These are phyloP conservation scores for Emydocephalus ijimae DNA, from an alignment of 2,113 vertebrate genomes.

Conservation along the genomic window DNA sequence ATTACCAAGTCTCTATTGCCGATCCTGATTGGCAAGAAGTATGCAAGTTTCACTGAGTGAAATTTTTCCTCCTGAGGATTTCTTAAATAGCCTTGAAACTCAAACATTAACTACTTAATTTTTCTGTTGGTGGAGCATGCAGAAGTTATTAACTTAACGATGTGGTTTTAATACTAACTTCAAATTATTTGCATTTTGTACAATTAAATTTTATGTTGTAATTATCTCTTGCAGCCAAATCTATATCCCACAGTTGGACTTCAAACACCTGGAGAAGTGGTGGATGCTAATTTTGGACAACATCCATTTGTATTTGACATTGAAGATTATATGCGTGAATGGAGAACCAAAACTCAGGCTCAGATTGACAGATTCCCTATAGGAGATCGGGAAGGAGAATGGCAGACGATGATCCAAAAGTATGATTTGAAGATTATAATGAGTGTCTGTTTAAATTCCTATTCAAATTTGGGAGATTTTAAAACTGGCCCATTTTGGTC, in stretches of 20 bases:
- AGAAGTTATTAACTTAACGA: conserved; percentile 6
- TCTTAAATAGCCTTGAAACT: not conserved
- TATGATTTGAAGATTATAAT: conserved; percentile 64
- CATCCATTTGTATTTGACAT: conserved; percentile 98
- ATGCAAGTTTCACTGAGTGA: not conserved
- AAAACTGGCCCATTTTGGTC: not conserved
- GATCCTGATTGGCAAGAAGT: not conserved
- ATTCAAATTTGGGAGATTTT: not conserved
- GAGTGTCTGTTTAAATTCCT: not conserved
- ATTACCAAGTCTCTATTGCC: not conserved
- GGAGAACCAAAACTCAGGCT: conserved; percentile 96
- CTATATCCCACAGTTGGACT: conserved; percentile 97
- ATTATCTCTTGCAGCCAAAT: conserved; percentile 83
- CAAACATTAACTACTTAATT: not conserved
- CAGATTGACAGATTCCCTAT: conserved; percentile 93
- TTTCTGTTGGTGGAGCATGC: not conserved
- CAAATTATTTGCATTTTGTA: not conserved
- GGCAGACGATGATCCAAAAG: conserved; percentile 99
- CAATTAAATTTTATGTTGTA: conserved; percentile 42
- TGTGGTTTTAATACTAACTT: not conserved
- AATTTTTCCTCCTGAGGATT: not conserved
- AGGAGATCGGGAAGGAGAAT: conserved; percentile 94
- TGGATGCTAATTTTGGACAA: conserved; percentile 97
- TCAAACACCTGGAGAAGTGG: conserved; percentile 96
- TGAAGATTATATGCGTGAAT: conserved; percentile 97